phyloP scores from a whole-genome alignment of 2,888 invertebrate genomes.

The Elysia crispata region DNA sequence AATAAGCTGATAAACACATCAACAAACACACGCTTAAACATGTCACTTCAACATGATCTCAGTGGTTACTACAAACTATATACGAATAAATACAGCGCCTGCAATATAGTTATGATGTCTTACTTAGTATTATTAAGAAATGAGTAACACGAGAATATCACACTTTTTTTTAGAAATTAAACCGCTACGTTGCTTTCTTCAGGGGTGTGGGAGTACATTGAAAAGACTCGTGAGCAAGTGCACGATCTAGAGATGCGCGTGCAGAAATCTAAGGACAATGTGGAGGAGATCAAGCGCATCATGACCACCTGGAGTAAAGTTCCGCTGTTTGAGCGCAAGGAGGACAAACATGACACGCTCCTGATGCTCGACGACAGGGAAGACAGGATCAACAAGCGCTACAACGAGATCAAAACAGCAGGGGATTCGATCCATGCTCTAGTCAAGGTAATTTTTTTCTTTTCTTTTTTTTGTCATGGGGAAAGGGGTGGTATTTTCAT shows the following conservation, averaged over 20 bases:
- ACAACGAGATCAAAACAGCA: conserved; percentile 85
- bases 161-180: too few species aligned
- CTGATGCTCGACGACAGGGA: conserved; percentile 89
- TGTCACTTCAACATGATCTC: too few species aligned
- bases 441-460: conserved; percentile 79
- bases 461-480: not conserved
- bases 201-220: conserved; percentile 90
- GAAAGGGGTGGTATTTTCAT: too few species aligned
- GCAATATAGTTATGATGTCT: too few species aligned
- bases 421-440: conserved; percentile 86
- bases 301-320: conserved; percentile 89
- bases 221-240: conserved; percentile 87
- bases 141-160: too few species aligned
- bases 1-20: too few species aligned
- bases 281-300: conserved; percentile 87
- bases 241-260: conserved; percentile 88
- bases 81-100: too few species aligned
- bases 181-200: conserved; percentile 56
- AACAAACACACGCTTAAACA: too few species aligned
- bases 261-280: conserved; percentile 89
- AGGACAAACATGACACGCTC: conserved; percentile 89
- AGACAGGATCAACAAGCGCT: conserved; percentile 88
- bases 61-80: too few species aligned
- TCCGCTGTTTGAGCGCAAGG: conserved; percentile 93
- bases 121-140: too few species aligned